Evolutionary conservation across 2,113 vertebrate species (phyloP), one percentile per base, ranked within the genome.

Genomic region (Grammomys surdaster): DNA sequence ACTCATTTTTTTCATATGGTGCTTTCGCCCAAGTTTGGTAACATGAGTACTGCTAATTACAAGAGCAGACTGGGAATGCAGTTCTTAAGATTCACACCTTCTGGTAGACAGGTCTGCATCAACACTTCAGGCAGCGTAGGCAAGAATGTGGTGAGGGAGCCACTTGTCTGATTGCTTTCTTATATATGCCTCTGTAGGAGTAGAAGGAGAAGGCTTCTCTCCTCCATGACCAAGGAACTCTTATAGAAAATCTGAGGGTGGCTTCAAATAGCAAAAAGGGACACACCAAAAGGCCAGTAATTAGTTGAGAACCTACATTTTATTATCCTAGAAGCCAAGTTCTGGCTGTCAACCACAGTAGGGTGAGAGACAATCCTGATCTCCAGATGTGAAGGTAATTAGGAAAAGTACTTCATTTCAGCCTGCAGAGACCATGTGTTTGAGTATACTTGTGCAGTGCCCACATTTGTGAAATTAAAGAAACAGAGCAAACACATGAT

Each of bases 131-230:
- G 43, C 20, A 54, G n/a, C n/a, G 2, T 48, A 16, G 9, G 11
- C 19, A 91, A 31, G 26, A 63, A 19, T 51, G 40, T 33, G 1
- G 22, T 13, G 9, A 10, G 31, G 9, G 14, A 82, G 22, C 16
- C 22, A 67, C 56, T 58, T 13, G n/a, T 3, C 33, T 75, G n/a
- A 54, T 72, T 4, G 1, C 2, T 87, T 72, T 72, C 65, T 73
- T 43, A 33, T 14, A 14, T 65, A 36, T n/a, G n/a, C 4, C 12
- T 72, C 11, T 80, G 1, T 8, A 58, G 26, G 16, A 78, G 8
- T 43, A 54, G 36, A n/a, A 8, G 2, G 19, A 33, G 19, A 3
- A 3, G 6, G 0, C 13, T 2, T 7, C 33, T 60, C 19, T 43
- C 36, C 24, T 60, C n/a, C 31, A 70, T 60, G 5, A 69, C 72